A percentile compares a stretch with the other conserved stretches of the same genome.
Conservation (phyloP, 1,140 invertebrate genomes). For the Amphibalanus amphitrite region DNA sequence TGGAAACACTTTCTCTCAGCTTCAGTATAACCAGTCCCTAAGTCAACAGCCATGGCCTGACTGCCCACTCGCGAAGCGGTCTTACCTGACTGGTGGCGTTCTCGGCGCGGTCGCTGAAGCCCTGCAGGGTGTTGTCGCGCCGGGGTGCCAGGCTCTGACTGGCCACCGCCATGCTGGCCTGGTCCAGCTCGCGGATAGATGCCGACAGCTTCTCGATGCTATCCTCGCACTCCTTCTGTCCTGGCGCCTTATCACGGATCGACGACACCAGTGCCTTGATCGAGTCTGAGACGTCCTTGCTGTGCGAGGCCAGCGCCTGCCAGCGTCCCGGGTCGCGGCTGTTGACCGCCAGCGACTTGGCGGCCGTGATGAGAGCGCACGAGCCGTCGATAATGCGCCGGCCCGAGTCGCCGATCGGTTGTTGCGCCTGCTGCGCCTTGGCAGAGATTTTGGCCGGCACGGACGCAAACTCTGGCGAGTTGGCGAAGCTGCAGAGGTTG, state of each 20-base stretch:
- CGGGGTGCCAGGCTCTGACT: slow-evolving; percentile 56
- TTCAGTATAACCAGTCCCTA: too few relatives aligned
- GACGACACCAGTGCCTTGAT: slow-evolving; percentile 84
- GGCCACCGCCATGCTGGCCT: slow-evolving; percentile 66
- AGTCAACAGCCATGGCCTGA: too few relatives aligned
- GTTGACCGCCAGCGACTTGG: slow-evolving; percentile 70
- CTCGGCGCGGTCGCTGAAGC: slow-evolving; percentile 53
- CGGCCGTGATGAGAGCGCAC: slow-evolving; percentile 74
- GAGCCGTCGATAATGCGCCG: slow-evolving; percentile 58
- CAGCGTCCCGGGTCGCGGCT: slow-evolving; percentile 83
- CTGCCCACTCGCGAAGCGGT: too few relatives aligned
- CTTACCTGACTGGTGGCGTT: slow-evolving; percentile 50
- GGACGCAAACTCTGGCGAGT: slow-evolving; percentile 78
- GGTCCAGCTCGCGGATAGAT: slow-evolving; percentile 64
- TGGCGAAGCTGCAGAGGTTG: slow-evolving; percentile 78
- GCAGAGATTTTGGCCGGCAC: slow-evolving; percentile 77
- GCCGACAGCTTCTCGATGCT: slow-evolving; percentile 59
- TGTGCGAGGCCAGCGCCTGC: slow-evolving; percentile 81
- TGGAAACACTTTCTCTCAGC: too few relatives aligned
- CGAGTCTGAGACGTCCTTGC: slow-evolving; percentile 85
- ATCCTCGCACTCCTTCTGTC: slow-evolving; percentile 78
- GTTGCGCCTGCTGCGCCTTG: slow-evolving; percentile 55
- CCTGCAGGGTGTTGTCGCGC: slow-evolving; percentile 51
- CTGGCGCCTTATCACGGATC: slow-evolving; percentile 86
- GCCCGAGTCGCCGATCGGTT: slow-evolving; percentile 70